Base-by-base conservation (phyloP, 2,797 vertebrate species). In the Aldrovandia affinis region DNA sequence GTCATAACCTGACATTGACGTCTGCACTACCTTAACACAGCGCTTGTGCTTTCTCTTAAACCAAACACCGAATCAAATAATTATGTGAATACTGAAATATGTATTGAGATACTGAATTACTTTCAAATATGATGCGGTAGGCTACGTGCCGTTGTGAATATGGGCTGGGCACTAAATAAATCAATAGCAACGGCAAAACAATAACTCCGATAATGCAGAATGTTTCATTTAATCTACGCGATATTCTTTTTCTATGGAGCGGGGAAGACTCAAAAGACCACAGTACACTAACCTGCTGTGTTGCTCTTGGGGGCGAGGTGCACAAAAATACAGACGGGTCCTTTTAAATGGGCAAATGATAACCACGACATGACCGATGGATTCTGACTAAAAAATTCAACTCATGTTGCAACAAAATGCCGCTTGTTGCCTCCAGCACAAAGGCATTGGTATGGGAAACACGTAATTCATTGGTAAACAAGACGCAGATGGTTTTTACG, bases 381-480 rank as follows among this genome's bases (percentile, higher is more conserved):
- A 75, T 18, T 6, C 36, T 42, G 39, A 44, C 70, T 15, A 5
- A 36, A 63, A 33, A 70, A 75, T 22, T 75, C 25, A 75, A 75
- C 39, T 42, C 1, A 4, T n/a, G 20, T 44, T 44, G 18, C 39
- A 42, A 75, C 18, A 42, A 78, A 78, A 39, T 57, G 25, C 42
- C 28, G 50, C 54, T 59, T 55, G 22, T 52, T 59, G 36, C 68
- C 54, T 50, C 52, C 22, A 55, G 78, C 61, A 78, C 82, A 83
- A 61, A 39, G 14, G 42, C 73, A 61, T 44, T 61, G 55, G 57
- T 28, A 83, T 77, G 70, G 70, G 18, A 83, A 77, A 83, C 81
- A 83, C 61, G 81, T 83, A 57, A 47, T 83, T 83, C 82, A 78
- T 61, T 36, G 20, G 36, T 78, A 18, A 55, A 78, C 73, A 83